phyloP scores from a whole-genome alignment of 30 jellyfish, hydroid and myxozoan genomes.

The Aurelia coerulea region DNA sequence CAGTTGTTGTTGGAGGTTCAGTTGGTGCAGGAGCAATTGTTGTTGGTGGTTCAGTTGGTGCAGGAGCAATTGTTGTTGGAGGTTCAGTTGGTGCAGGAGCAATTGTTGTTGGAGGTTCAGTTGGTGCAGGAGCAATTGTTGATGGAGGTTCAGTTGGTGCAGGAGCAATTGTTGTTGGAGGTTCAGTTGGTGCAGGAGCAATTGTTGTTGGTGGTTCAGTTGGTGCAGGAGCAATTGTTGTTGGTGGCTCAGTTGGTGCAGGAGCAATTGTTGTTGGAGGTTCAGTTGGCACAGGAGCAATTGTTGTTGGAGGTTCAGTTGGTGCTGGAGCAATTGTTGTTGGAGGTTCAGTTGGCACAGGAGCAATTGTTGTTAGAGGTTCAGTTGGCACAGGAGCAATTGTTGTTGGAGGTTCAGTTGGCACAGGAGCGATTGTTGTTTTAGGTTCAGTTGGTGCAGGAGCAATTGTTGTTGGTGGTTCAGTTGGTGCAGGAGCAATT shows the following conservation, averaged over 20 bases:
- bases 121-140: not conserved
- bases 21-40: not conserved
- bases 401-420: conserved; percentile 1
- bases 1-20: not conserved
- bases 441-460: not conserved
- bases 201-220: not conserved
- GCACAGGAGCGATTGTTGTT: not conserved
- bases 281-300: not conserved
- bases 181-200: not conserved
- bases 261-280: not conserved
- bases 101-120: not conserved
- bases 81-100: conserved; percentile 6
- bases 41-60: not conserved
- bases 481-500: conserved; percentile 1
- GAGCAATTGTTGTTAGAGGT: not conserved
- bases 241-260: conserved; percentile 5
- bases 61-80: not conserved
- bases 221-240: not conserved
- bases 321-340: conserved; percentile 5
- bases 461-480: not conserved
- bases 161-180: conserved; percentile 9
- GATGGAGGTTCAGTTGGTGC: conserved; percentile 6
- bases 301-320: not conserved
- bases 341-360: not conserved
- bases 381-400: not conserved